phyloP scores from a whole-genome alignment of 2,113 vertebrate genomes.

The Nesoenas mayeri region DNA sequence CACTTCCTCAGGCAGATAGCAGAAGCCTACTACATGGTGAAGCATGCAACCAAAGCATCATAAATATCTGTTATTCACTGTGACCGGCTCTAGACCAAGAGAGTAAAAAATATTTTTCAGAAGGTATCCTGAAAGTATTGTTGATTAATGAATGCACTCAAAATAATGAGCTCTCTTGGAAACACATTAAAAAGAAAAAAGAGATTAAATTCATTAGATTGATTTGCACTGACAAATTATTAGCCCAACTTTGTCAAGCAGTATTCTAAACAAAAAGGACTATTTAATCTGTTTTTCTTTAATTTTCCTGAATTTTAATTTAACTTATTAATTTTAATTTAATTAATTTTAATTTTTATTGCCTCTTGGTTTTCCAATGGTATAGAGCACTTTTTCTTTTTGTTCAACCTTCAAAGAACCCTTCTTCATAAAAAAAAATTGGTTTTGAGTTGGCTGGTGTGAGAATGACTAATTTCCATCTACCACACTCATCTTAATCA shows the following conservation, averaged over 20 bases:
- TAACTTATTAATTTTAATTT: too few species aligned
- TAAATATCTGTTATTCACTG: not conserved
- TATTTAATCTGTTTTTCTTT: not conserved
- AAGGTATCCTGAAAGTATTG: not conserved
- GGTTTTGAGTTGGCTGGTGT: not conserved
- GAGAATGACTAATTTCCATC: not conserved
- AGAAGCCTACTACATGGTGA: not conserved
- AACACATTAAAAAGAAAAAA: not conserved
- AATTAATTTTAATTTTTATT: not conserved
- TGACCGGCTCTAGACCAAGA: not conserved
- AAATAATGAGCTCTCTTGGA: not conserved
- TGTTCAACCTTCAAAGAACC: not conserved
- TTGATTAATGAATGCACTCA: not conserved
- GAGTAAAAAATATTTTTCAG: not conserved
- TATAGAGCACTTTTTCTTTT: not conserved
- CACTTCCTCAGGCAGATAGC: not conserved
- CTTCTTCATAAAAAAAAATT: not conserved
- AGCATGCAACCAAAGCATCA: not conserved
- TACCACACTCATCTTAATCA: not conserved
- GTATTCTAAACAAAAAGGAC: not conserved
- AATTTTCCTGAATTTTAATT: not conserved
- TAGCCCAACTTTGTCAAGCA: not conserved
- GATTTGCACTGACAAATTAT: not conserved
- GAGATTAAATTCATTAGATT: not conserved
- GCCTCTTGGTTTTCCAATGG: not conserved